Base-by-base conservation (phyloP, 2,888 invertebrate species). In the Campoplex nolae region DNA sequence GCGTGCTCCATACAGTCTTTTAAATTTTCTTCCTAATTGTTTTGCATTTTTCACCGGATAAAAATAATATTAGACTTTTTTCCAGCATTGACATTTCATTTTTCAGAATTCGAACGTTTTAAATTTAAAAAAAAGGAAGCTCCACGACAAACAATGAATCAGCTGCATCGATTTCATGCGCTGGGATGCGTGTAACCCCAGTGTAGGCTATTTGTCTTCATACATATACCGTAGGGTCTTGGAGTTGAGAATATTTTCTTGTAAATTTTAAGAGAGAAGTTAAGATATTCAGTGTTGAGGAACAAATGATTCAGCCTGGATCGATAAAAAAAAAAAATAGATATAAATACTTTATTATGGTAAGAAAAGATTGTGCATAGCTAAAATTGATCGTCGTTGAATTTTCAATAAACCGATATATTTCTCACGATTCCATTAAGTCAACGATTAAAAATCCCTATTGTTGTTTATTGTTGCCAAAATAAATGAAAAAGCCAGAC, bases 391-490 rank as follows among this genome's bases (percentile, higher is more conserved):
- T 45, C 68, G 76, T 75, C 74, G 54, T 45, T 45, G 56, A 83
- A 56, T 82, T 85, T 70, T 76, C 73, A 78, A 87, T 45, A 32
- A 45, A 45, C 7, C 62, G 70, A 16, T 56, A 71, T 32, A 45
- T 28, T 42, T 70, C 18, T 42, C 70, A 9, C 62, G 16, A 56
- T 70, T 73, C 73, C 78, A 73, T 77, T 84, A 65, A 78, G 65
- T 84, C 74, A 82, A 88, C 80, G 86, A 86, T 68, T 84, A 87
- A 91, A 73, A 68, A 32, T 92, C 92, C 92, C 91, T 90, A 92
- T 94, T 92, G 94, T 94, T 94, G 93, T 94, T 94, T 91, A 94
- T 94, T 93, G 94, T 94, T 94, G 94, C 94, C 94, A 94, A 94
- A 93, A 92, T 68, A 67, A 93, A 91, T 88, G 8, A 42, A 42